These are phyloP conservation scores for Rhizomys pruinosus DNA, from an alignment of 2,113 vertebrate genomes.

Conservation along the genomic window DNA sequence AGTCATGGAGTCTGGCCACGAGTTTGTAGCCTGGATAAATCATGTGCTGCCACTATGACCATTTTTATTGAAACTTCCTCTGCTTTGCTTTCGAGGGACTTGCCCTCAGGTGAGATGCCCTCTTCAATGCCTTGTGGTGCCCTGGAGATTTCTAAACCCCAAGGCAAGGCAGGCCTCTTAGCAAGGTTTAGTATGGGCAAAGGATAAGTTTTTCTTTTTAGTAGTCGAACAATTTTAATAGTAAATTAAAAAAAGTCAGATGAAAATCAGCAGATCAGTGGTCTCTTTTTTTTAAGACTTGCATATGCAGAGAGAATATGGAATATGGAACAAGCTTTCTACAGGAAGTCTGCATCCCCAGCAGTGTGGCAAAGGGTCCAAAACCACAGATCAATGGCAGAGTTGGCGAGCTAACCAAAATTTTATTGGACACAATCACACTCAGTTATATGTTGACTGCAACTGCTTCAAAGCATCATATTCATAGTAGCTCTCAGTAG, in stretches of 20 bases:
- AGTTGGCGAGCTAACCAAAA: conserved; percentile 10
- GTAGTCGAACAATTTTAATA: not conserved
- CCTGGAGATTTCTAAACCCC: conserved; percentile 50
- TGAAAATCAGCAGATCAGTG: conserved; percentile 42
- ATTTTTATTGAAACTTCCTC: conserved; percentile 51
- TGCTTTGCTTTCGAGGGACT: conserved; percentile 24
- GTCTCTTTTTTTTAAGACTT: conserved; percentile 50
- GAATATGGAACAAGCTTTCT: conserved; percentile 2
- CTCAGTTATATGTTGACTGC: not conserved
- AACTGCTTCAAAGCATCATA: not conserved
- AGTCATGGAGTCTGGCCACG: not conserved
- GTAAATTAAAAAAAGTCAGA: conserved; percentile 30
- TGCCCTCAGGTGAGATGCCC: conserved; percentile 19
- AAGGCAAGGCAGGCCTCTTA: not conserved
- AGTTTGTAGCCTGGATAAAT: conserved; percentile 24
- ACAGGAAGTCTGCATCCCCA: not conserved
- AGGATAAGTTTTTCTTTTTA: conserved; percentile 41
- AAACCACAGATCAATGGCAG: not conserved
- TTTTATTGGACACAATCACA: not conserved
- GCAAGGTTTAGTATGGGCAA: conserved; percentile 48
- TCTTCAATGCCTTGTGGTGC: conserved; percentile 1
- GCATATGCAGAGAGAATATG: conserved; percentile 40
- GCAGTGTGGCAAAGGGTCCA: not conserved
- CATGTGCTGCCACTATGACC: not conserved
- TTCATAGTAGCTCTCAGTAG: not conserved